phyloP scores from a whole-genome alignment of 2,888 invertebrate species.

The Gonocerus acuteangulatus region DNA sequence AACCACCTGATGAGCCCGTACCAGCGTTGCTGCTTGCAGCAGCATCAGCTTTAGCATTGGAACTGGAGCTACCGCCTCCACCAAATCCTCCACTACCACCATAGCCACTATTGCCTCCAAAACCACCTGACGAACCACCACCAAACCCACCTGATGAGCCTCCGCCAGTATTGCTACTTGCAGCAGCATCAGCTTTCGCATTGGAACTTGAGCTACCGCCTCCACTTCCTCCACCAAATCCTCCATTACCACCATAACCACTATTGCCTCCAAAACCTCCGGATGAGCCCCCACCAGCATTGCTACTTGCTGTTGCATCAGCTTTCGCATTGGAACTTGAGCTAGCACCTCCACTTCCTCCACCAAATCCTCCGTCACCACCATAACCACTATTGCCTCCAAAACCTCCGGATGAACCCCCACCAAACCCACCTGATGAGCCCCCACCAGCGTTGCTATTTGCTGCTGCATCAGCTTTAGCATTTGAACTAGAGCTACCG shows the following conservation, averaged over 20 bases:
- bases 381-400: slow-evolving; percentile 40
- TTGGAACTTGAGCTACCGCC: background rate
- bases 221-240: slow-evolving; percentile 13
- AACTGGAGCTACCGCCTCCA: background rate
- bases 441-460: slow-evolving; percentile 71
- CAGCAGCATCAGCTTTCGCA: background rate
- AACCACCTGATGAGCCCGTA: slow-evolving; percentile 16
- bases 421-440: slow-evolving; percentile 53
- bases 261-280: background rate
- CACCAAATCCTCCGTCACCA: slow-evolving; percentile 41
- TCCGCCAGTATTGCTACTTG: background rate
- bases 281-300: background rate
- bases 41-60: background rate
- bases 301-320: slow-evolving; percentile 1
- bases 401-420: background rate
- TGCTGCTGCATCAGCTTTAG: background rate
- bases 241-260: slow-evolving; percentile 10
- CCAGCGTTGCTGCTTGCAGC: slow-evolving; percentile 1
- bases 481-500: background rate
- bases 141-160: slow-evolving; percentile 7
- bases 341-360: slow-evolving; percentile 13
- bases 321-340: no score
- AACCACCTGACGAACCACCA: background rate
- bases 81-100: slow-evolving; percentile 44
- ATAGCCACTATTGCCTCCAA: slow-evolving; percentile 1